Conservation (phyloP, 2,888 invertebrate genomes). For the Chromoteleia sp. region DNA sequence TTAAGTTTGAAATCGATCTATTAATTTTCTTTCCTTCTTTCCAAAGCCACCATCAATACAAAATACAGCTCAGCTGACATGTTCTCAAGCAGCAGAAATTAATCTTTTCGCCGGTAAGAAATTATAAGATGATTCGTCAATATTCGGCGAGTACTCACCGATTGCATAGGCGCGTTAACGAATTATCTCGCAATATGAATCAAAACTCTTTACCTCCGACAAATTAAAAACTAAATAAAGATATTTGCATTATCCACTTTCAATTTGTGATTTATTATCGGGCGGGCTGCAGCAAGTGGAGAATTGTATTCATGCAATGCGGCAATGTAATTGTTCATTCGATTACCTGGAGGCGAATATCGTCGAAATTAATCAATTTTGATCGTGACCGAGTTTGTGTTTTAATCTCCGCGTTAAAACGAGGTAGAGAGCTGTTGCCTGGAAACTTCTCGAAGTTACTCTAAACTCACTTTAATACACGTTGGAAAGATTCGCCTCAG, state of each 20-base stretch:
- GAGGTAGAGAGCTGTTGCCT: constrained; percentile 41
- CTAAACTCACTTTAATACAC: constrained; percentile 60
- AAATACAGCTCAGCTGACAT: constrained; percentile 56
- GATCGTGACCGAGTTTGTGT: constrained; percentile 42
- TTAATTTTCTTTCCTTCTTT: constrained; percentile 48
- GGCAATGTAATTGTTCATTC: constrained; percentile 43
- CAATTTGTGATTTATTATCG: constrained; percentile 27
- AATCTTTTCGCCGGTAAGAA: constrained; percentile 30
- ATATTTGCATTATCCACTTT: constrained; percentile 10
- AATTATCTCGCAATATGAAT: background rate
- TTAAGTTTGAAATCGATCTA: constrained; percentile 55
- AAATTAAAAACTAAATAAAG: constrained; percentile 7
- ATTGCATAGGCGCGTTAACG: background rate
- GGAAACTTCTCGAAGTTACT: constrained; percentile 58
- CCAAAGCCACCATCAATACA: constrained; percentile 48
- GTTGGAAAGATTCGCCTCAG: constrained; percentile 49
- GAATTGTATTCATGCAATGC: constrained; percentile 18
- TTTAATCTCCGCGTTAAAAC: constrained; percentile 50
- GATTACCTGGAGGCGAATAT: constrained; percentile 30
- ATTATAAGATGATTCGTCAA: constrained; percentile 33
- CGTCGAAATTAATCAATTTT: constrained; percentile 54
- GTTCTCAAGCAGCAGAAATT: constrained; percentile 41
- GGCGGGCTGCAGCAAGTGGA: background rate
- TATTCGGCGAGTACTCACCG: constrained; percentile 8
- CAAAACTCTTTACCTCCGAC: background rate